Evolutionary conservation across 30 jellyfish, hydroid and myxozoan species (phyloP).

Genomic region (Chrysaora quinquecirrha): DNA sequence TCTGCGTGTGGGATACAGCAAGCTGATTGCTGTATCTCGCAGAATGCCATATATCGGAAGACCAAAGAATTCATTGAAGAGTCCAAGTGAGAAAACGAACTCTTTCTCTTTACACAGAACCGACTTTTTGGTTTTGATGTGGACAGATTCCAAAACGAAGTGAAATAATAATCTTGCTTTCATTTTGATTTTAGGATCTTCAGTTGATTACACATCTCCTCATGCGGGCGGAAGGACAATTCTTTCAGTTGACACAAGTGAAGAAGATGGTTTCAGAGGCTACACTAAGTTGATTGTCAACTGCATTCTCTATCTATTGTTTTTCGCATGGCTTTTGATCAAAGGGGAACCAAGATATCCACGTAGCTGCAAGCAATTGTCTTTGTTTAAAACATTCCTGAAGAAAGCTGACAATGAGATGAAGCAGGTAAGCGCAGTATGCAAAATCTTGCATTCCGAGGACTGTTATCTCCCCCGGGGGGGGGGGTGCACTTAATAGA

Average conservation of each 20-base stretch:
- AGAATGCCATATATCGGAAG: too few relatives aligned
- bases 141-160: too few relatives aligned
- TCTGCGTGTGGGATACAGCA: too few relatives aligned
- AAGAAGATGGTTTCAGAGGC: constrained; percentile 54
- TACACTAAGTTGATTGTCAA: constrained; percentile 64
- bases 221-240: constrained; percentile 61
- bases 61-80: too few relatives aligned
- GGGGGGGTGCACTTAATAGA: too few relatives aligned
- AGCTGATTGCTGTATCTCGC: too few relatives aligned
- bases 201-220: constrained; percentile 37
- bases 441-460: too few relatives aligned
- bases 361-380: constrained; percentile 28
- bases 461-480: too few relatives aligned
- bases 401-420: constrained; percentile 53
- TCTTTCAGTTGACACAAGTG: constrained; percentile 26
- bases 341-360: constrained; percentile 80
- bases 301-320: constrained; percentile 41
- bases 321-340: constrained; percentile 69
- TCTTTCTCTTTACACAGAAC: too few relatives aligned
- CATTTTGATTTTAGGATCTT: constrained; percentile 10
- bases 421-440: constrained; percentile 49
- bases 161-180: too few relatives aligned
- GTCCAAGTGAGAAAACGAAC: too few relatives aligned
- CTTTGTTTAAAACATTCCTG: constrained; percentile 25
- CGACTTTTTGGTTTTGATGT: too few relatives aligned